These are phyloP conservation scores for Zoanthus sansibaricus DNA, from an alignment of 92 coral and sea anemone genomes.

Conservation along the genomic window DNA sequence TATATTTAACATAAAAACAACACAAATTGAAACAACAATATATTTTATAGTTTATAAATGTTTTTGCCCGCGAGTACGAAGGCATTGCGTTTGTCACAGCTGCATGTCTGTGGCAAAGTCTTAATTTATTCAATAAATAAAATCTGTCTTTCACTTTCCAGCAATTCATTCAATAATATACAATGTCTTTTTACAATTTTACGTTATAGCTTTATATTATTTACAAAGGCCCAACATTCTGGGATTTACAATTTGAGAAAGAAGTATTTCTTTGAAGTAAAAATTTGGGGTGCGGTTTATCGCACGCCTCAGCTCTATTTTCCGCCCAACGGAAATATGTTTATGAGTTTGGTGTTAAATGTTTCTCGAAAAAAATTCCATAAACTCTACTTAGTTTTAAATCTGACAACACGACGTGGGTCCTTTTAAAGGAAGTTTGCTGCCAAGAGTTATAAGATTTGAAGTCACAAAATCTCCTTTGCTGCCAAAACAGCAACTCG, in stretches of 20 bases:
- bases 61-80: constrained; percentile 11
- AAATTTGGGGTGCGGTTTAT: constrained; percentile 37
- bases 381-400: constrained; percentile 16
- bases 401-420: constrained; percentile 60
- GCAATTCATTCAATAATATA: constrained; percentile 16
- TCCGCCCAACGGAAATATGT: constrained; percentile 31
- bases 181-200: constrained; percentile 31
- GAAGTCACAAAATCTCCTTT: constrained; percentile 55
- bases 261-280: background rate
- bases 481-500: constrained; percentile 31
- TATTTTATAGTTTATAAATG: background rate
- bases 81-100: constrained; percentile 8
- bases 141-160: constrained; percentile 39
- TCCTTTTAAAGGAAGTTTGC: constrained; percentile 60
- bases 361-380: background rate
- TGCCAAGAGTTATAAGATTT: constrained; percentile 64
- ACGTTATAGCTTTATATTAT: constrained; percentile 14
- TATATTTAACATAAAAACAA: background rate
- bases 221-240: constrained; percentile 28
- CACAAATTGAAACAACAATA: background rate
- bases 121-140: constrained; percentile 49
- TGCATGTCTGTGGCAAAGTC: constrained; percentile 22
- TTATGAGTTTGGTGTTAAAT: background rate
- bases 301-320: constrained; percentile 16
- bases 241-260: constrained; percentile 3